Evolutionary conservation across 2,888 invertebrate species (phyloP).

Genomic region (Protophormia terraenovae): DNA sequence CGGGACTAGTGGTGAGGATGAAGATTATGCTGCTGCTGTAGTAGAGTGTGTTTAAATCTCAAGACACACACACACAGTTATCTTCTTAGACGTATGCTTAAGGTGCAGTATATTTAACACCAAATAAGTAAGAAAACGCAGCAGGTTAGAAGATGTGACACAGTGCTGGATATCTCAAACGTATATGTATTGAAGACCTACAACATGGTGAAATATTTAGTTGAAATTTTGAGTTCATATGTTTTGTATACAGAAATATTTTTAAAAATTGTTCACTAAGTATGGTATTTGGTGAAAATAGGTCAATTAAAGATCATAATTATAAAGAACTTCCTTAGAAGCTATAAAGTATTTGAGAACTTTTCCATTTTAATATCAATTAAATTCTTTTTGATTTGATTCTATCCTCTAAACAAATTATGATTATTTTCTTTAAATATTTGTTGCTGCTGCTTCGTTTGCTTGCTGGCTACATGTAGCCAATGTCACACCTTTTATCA

Average conservation of each 20-base stretch:
- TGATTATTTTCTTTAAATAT: not conserved
- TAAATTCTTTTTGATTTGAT: not conserved
- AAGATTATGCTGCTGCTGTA: not conserved
- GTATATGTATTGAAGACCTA: not conserved
- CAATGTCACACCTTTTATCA: constrained; percentile 67
- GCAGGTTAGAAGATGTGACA: constrained; percentile 47
- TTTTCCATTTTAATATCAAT: not conserved
- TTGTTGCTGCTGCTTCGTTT: constrained; percentile 3
- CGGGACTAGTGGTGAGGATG: not conserved
- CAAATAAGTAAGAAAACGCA: constrained; percentile 35
- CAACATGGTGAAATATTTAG: not conserved
- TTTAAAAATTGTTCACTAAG: not conserved
- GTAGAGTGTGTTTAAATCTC: not conserved
- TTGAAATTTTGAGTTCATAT: not conserved
- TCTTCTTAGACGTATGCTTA: not conserved
- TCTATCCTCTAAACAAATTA: not conserved
- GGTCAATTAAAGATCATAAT: no score
- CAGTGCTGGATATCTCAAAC: not conserved
- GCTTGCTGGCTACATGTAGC: constrained; percentile 28
- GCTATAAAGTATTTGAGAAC: not conserved
- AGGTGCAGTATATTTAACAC: constrained; percentile 55
- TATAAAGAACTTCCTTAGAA: not conserved
- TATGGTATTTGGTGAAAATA: no score
- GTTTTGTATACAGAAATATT: not conserved
- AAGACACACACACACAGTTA: not conserved